Base-by-base conservation (phyloP, 2,888 invertebrate species). In the Cephus spinipes region DNA sequence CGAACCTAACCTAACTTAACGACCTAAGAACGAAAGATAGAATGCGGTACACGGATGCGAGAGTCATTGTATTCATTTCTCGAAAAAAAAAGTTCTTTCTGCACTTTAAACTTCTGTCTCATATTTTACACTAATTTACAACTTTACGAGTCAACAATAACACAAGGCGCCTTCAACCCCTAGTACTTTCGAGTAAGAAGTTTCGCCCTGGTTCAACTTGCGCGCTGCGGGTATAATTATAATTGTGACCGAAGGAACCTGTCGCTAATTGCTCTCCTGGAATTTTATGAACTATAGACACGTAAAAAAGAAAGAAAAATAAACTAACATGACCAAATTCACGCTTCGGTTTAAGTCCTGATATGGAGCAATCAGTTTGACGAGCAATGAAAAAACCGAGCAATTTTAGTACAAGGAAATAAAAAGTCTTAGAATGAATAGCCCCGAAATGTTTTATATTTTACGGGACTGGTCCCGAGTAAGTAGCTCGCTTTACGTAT, bases 381-480 rank as follows among this genome's bases (percentile, higher is more conserved):
- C 55, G 2, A 55, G 55, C 15, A 55, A 55, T 55, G 23, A 55
- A 55, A 55, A 23, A 55, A 23, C 55, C 55, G 55, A 23, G 55
- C 55, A 55, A 55, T 55, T 55, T 55, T 55, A 23, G 23, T 15
- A 55, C 15, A 55, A 23, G 23, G 71, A 71, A n/a, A 71, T 33
- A 33, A 71, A 71, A 71, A 31, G 32, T 71, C 71, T 71, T 32
- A 30, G 32, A 71, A 71, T 71, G 31, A 71, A 71, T 71, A 71
- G 31, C 32, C 71, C 71, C 30, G 12, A 15, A 71, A 32, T 71
- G 6, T 71, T 71, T 71, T 71, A 12, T 33, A 31, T 33, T 71
- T 33, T 23, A 71, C 12, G 71, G n/a, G 9, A 30, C 12, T 30
- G 9, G 9, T 31, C 30, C 30, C 71, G 23, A 23, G 23, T 23